Conservation (phyloP, 2,797 vertebrate species). For the Cynopterus sphinx region DNA sequence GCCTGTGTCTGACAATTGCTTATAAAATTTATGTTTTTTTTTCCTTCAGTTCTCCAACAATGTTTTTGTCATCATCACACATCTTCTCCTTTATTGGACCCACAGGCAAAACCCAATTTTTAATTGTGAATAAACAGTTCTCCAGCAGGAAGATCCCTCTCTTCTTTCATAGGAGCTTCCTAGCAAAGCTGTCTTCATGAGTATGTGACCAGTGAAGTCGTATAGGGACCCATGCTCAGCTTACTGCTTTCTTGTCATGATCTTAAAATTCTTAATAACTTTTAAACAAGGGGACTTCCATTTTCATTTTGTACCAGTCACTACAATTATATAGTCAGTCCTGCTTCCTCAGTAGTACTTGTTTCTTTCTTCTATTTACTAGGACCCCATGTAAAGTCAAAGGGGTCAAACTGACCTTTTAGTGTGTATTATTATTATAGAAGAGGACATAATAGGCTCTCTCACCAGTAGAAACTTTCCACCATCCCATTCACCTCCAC, state of each 20-base stretch:
- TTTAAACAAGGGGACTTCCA: background rate
- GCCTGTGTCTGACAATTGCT: conserved; percentile 76
- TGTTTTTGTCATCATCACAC: background rate
- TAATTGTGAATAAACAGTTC: conserved; percentile 41
- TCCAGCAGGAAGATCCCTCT: background rate
- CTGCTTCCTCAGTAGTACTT: background rate
- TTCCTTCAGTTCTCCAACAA: conserved; percentile 68
- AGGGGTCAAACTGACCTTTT: background rate
- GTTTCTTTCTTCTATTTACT: background rate
- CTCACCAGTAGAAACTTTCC: background rate
- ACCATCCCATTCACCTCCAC: background rate
- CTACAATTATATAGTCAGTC: background rate
- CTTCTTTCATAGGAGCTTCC: background rate
- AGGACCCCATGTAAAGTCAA: background rate
- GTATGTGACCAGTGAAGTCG: background rate
- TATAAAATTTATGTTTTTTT: conserved; percentile 74
- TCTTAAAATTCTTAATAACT: background rate
- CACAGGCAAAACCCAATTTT: conserved; percentile 44
- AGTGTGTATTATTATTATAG: background rate
- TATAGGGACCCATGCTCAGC: background rate
- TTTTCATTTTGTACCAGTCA: conserved; percentile 2
- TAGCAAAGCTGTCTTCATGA: background rate
- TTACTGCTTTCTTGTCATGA: background rate
- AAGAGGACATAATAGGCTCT: background rate
- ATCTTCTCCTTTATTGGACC: background rate